phyloP scores from a whole-genome alignment of 2,113 vertebrate genomes.

The Mustela nigripes region DNA sequence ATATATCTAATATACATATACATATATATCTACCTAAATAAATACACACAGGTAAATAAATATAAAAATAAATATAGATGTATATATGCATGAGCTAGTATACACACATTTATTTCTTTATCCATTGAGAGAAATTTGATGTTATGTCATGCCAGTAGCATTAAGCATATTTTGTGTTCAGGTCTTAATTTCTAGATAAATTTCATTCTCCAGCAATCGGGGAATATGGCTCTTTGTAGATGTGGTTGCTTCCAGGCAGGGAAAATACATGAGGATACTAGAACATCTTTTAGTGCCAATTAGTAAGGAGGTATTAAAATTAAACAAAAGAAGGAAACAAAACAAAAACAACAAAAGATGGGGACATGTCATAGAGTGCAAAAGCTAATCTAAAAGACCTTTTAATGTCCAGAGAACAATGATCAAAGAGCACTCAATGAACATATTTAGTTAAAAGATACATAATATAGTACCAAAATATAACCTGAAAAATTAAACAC shows the following conservation, averaged over 20 bases:
- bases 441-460: background rate
- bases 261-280: background rate
- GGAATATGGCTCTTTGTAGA: background rate
- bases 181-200: background rate
- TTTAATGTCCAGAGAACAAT: background rate
- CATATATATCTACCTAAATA: background rate
- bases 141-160: background rate
- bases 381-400: background rate
- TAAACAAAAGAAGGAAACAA: background rate
- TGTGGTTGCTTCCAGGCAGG: background rate
- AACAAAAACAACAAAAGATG: background rate
- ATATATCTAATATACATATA: background rate
- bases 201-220: background rate
- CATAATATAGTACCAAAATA: background rate
- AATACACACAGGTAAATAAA: background rate
- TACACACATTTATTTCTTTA: background rate
- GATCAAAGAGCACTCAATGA: background rate
- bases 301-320: background rate
- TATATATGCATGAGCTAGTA: background rate
- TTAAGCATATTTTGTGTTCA: background rate
- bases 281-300: background rate
- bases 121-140: background rate
- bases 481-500: background rate
- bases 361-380: background rate
- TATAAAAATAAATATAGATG: background rate